phyloP scores from a whole-genome alignment of 2,797 vertebrate genomes.

The Alauda arvensis region DNA sequence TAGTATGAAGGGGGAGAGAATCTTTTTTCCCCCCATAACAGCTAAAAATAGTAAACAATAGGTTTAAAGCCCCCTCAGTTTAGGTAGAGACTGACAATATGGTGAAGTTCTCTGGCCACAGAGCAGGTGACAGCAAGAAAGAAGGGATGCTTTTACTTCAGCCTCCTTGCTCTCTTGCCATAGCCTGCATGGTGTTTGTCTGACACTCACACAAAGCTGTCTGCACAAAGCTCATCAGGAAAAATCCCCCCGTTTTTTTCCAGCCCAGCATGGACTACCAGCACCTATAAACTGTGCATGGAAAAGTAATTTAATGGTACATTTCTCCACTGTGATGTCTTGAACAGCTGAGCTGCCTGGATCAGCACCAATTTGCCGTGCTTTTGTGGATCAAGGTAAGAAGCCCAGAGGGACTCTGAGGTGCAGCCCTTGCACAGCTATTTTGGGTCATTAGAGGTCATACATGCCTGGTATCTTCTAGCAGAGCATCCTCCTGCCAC shows the following conservation, averaged over 20 bases:
- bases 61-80: not conserved
- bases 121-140: not conserved
- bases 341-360: not conserved
- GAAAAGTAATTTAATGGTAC: slow-evolving; percentile 1
- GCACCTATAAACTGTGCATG: not conserved
- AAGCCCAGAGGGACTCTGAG: not conserved
- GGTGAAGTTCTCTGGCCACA: not conserved
- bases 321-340: not conserved
- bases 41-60: not conserved
- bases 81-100: not conserved
- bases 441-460: not conserved
- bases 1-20: not conserved
- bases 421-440: not conserved
- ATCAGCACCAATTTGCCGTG: not conserved
- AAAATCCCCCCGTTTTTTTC: not conserved
- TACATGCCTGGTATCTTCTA: not conserved
- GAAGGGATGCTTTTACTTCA: not conserved
- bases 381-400: not conserved
- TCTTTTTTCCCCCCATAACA: accelerated
- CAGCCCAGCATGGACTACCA: not conserved
- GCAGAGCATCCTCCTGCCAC: not conserved
- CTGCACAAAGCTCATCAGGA: not conserved
- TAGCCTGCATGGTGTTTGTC: not conserved
- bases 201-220: not conserved
- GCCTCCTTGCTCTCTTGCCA: not conserved